A percentile compares a stretch with the other conserved stretches of the same genome.
These are phyloP conservation scores for Microvelia longipes DNA, from an alignment of 1,140 invertebrate species.

Conservation along the genomic window DNA sequence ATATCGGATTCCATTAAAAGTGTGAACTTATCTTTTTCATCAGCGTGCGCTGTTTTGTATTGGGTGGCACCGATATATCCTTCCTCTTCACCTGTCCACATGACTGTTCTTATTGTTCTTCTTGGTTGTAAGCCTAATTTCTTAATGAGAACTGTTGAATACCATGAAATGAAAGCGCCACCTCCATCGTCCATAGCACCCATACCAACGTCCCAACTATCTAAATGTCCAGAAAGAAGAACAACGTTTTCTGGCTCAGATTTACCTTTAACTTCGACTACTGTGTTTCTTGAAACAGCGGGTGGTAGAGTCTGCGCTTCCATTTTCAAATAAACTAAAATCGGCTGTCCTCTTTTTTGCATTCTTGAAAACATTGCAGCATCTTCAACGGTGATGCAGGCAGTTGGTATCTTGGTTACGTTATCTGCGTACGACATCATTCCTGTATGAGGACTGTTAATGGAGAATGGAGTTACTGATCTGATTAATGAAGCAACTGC, in stretches of 20 bases:
- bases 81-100: slow-evolving; percentile 73
- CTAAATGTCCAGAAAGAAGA: slow-evolving; percentile 68
- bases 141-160: slow-evolving; percentile 50
- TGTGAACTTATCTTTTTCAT: slow-evolving; percentile 45
- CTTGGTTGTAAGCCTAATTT: slow-evolving; percentile 47
- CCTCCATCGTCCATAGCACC: slow-evolving; percentile 80
- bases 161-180: slow-evolving; percentile 67
- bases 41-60: slow-evolving; percentile 45
- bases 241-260: slow-evolving; percentile 46
- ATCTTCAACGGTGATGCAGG: slow-evolving; percentile 65
- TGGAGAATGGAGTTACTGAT: slow-evolving; percentile 58
- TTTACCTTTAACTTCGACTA: slow-evolving; percentile 52
- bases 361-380: slow-evolving; percentile 54
- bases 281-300: slow-evolving; percentile 48
- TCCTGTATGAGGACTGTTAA: slow-evolving; percentile 53
- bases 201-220: slow-evolving; percentile 80
- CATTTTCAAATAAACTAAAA: slow-evolving; percentile 40
- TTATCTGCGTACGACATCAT: slow-evolving; percentile 41
- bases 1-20: slow-evolving; percentile 69
- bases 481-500: slow-evolving; percentile 56
- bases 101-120: slow-evolving; percentile 54
- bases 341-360: slow-evolving; percentile 35
- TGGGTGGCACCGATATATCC: slow-evolving; percentile 47
- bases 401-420: slow-evolving; percentile 54
- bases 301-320: slow-evolving; percentile 35